Conservation (phyloP, 2,113 vertebrate genomes). For the Passer domesticus region DNA sequence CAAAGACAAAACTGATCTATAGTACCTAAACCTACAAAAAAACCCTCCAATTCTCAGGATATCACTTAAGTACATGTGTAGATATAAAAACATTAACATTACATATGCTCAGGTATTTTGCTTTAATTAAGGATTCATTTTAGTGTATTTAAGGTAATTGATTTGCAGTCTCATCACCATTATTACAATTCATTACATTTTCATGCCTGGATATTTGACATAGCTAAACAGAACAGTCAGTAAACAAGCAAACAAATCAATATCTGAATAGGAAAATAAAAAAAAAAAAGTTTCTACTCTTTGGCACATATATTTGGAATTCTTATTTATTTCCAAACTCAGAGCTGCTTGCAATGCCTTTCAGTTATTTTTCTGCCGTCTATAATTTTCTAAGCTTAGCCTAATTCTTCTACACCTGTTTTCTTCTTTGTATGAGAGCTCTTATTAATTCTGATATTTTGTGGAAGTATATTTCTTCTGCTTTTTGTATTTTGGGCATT, state of each 20-base stretch:
- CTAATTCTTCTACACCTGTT: not conserved
- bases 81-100: not conserved
- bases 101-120: not conserved
- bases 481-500: constrained; percentile 34
- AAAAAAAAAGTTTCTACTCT: not conserved
- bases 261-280: not conserved
- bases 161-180: not conserved
- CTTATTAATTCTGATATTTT: not conserved
- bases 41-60: not conserved
- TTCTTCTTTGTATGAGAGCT: not conserved
- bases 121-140: not conserved
- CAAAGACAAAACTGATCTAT: not conserved
- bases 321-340: not conserved
- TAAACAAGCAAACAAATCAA: not conserved
- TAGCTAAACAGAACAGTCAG: not conserved
- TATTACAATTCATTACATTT: not conserved
- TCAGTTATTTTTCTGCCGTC: not conserved
- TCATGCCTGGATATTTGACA: not conserved
- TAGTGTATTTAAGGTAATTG: not conserved
- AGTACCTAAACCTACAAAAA: not conserved
- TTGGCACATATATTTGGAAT: not conserved
- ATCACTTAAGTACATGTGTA: not conserved
- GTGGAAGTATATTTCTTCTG: constrained; percentile 8
- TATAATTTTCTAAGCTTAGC: not conserved
- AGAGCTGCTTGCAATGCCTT: not conserved